Evolutionary conservation across 2,888 invertebrate genomes (phyloP).

Genomic region (Geotrupes spiniger): DNA sequence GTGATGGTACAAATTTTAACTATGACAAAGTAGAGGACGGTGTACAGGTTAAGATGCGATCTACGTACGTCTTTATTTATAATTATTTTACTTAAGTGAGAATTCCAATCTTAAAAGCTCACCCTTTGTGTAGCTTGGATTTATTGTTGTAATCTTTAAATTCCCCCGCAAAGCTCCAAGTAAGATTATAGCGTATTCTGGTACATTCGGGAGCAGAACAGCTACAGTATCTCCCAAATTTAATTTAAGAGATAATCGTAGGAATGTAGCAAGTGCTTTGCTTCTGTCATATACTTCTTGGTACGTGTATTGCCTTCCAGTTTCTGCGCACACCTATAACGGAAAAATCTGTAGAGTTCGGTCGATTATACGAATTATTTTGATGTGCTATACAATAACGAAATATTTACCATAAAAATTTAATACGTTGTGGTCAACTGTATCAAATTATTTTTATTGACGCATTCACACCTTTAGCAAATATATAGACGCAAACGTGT

Average conservation of each 20-base stretch:
- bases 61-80: not conserved
- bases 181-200: slow-evolving; percentile 65
- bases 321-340: slow-evolving; percentile 67
- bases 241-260: slow-evolving; percentile 62
- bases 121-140: slow-evolving; percentile 64
- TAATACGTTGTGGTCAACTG: no score
- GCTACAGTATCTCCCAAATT: slow-evolving; percentile 59
- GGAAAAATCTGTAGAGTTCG: no score
- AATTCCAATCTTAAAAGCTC: no score
- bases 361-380: no score
- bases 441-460: no score
- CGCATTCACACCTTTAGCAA: no score
- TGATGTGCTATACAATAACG: no score
- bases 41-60: no score
- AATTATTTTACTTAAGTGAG: not conserved
- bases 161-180: slow-evolving; percentile 70
- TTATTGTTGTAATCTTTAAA: slow-evolving; percentile 64
- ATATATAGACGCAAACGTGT: no score
- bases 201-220: slow-evolving; percentile 70
- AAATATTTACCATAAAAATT: no score
- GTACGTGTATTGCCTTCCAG: slow-evolving; percentile 68
- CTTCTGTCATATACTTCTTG: slow-evolving; percentile 62
- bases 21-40: no score
- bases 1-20: no score
- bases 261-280: slow-evolving; percentile 52